Conservation (phyloP, 2,113 vertebrate genomes). For the Tetrao urogallus region DNA sequence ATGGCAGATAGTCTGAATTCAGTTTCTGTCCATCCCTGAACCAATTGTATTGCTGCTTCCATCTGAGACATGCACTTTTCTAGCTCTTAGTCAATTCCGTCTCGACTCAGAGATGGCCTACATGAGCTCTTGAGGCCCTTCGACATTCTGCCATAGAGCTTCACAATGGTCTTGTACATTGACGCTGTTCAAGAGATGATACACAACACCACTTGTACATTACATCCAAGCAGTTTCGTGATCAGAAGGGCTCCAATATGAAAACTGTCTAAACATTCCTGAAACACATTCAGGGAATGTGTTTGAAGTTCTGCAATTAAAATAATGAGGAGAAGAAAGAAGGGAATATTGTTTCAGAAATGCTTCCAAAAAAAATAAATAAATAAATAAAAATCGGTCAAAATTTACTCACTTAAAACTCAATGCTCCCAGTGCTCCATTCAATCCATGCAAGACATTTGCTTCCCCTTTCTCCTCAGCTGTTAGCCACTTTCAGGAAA, state of each 20-base stretch:
- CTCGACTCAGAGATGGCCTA: not conserved
- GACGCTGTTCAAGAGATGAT: not conserved
- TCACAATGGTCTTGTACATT: not conserved
- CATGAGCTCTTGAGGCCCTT: rapidly evolving
- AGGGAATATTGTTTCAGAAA: not conserved
- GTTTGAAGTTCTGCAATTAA: not conserved
- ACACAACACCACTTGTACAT: not conserved
- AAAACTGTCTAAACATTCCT: not conserved
- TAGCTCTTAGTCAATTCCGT: not conserved
- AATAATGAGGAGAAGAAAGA: not conserved
- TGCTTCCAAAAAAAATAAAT: not conserved
- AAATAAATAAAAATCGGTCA: no score
- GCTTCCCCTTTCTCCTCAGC: rapidly evolving
- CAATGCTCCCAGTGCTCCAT: not conserved
- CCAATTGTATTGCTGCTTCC: not conserved
- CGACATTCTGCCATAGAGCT: not conserved
- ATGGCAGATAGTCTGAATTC: not conserved
- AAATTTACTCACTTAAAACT: not conserved
- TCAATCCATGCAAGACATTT: not conserved
- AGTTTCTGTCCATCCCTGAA: not conserved
- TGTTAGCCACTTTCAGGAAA: not conserved
- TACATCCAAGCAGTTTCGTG: not conserved
- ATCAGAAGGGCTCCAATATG: not conserved
- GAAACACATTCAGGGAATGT: not conserved
- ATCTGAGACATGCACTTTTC: not conserved